Evolutionary conservation across 1,140 invertebrate genomes (phyloP), one percentile per base, ranked within the genome.

Genomic region (Panagrolaimus sp.): DNA sequence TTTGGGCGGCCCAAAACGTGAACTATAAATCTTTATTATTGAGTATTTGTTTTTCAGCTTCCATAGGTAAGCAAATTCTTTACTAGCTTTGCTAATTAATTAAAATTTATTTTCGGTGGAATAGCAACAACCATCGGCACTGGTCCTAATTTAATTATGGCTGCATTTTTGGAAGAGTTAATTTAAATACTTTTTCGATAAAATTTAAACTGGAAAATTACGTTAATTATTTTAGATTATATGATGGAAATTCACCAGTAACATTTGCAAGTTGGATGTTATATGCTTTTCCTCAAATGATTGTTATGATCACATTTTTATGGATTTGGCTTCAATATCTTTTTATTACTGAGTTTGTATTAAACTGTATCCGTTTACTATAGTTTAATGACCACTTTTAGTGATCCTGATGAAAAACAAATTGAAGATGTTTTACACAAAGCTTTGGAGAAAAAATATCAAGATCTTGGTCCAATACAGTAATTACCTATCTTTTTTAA

Each of bases 41-140:
- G 66, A 88, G 88, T 8, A 89, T 91, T 27, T 90, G 90, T 1
- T 93, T 92, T 78, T 88, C 91, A 0, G 88, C 91, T 5, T 88
- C 87, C 70, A 82, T 91, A n/a, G n/a, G n/a, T n/a, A n/a, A n/a
- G n/a, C n/a, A n/a, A n/a, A n/a, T n/a, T n/a, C n/a, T n/a, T n/a
- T n/a, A n/a, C n/a, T n/a, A n/a, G n/a, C n/a, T n/a, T n/a, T n/a
- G n/a, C n/a, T n/a, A n/a, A n/a, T n/a, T n/a, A n/a, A n/a, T n/a
- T n/a, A n/a, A n/a, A n/a, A n/a, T n/a, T n/a, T n/a, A n/a, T n/a
- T n/a, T n/a, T n/a, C 42, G 92, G 92, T 4, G 92, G 92, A 5
- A 90, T 89, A 51, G 90, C 90, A 0, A 91, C 91, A 0, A 84
- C 95, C 1, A 92, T 92, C 2, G 92, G 92, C 5, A 92, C 91